phyloP scores from a whole-genome alignment of 2,113 vertebrate species.

The Cyphomyrus discorhynchus region DNA sequence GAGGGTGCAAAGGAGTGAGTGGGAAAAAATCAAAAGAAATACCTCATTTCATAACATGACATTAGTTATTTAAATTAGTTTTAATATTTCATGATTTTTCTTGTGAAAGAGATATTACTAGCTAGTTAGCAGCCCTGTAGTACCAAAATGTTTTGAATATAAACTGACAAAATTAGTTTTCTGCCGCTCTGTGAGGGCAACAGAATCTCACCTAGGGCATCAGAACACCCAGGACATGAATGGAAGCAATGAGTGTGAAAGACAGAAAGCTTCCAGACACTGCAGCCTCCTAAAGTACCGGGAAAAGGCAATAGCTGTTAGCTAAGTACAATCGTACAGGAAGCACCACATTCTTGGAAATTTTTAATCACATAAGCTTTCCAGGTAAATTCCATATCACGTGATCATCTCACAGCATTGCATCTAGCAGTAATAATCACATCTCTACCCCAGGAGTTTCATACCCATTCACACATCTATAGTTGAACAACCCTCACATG shows the following conservation, averaged over 20 bases:
- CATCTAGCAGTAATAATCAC: background rate
- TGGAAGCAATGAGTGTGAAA: background rate
- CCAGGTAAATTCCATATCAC: background rate
- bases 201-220: background rate
- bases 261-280: background rate
- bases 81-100: background rate
- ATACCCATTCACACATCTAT: background rate
- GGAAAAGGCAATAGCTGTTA: background rate
- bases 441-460: background rate
- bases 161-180: background rate
- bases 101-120: background rate
- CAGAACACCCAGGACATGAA: background rate
- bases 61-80: background rate
- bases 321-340: background rate
- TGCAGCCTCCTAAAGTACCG: background rate
- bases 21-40: background rate
- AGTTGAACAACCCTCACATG: background rate
- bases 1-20: background rate
- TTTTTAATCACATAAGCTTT: background rate
- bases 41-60: background rate
- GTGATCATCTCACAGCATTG: background rate
- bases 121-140: background rate
- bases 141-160: background rate
- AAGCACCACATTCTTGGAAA: background rate
- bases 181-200: background rate